Base-by-base conservation (phyloP, 1,140 invertebrate species). In the Apocrypta bakeri region DNA sequence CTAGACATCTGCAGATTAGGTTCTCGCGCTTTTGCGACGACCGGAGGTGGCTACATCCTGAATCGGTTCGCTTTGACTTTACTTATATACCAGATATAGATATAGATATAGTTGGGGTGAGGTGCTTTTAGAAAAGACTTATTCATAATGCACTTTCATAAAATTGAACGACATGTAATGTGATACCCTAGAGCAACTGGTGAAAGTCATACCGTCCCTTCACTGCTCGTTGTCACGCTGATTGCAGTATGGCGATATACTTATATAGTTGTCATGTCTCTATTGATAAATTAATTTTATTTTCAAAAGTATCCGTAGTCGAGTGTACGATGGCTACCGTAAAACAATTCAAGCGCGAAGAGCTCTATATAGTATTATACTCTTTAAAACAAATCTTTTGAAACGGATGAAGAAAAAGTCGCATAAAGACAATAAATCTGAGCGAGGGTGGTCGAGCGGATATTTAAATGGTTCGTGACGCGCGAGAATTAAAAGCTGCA, bases 1-100 rank as follows among this genome's bases (percentile, higher is more conserved):
- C 80, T 80, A 85, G 84, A 87, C 89, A 90, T 90, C 88, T 90
- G 89, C 84, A 85, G 85, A 86, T 85, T 87, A 85, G 85, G 83
- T 89, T 86, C 83, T 83, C 24, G 48, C 6, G 7, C 24, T 3
- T 72, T 42, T 27, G 48, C 17, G 25, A 2, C 27, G 3, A 17
- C 24, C 27, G 27, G 63, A 66, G 63, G 7, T n/a, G 14, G 17
- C 48, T 56, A 7, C 17, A 56, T 56, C 48, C 48, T 17, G 48
- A 56, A 56, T 56, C 48, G 48, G 48, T 21, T 6, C 17, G n/a
- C 48, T 56, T 56, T 56, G 48, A 56, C 48, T 56, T 56, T 56
- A 56, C 17, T 56, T 37, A 9, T 37, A 37, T 37, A 9, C 33
- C 33, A n/a, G n/a, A 9, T 37, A 9, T 37, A 9, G 33, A 4